Evolutionary conservation across 2,888 invertebrate genomes (phyloP), one percentile per base, ranked within the genome.

Genomic region (Leptodirus hochenwartii): DNA sequence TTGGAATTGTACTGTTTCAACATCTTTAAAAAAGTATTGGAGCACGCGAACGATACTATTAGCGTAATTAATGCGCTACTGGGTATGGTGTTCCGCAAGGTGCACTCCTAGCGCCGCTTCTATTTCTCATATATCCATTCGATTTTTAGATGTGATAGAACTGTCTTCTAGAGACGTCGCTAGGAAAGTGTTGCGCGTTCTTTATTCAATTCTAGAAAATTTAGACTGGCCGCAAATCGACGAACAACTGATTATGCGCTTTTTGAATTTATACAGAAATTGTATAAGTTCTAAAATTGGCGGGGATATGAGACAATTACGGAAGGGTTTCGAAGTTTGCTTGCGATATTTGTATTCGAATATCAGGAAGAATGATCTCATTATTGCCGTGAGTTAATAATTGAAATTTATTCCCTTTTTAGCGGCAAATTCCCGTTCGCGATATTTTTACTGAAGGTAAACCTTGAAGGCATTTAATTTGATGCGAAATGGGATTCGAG

Each of bases 261-360:
- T 69, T 4, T 39, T 69, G 29, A 50, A 54, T 17, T 54, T 65
- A 33, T 64, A 64, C 34, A 51, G 59, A 13, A 46, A 46, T 12
- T 61, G 61, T 33, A 50, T 63, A n/a, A n/a, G 17, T 5, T 29
- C 32, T 15, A 29, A 22, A 9, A 23, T 36, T 25, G 23, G 31
- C 13, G 34, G 32, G 8, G 31, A 32, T 9, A 29, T 15, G 5
- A 44, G 40, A 2, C 49, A 51, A 22, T 40, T 68, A 30, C 53
- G 52, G 20, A 61, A 57, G 37, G 62, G 65, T 2, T 53, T 69
- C 5, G 66, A 67, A 41, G 57, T 64, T 2, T 68, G 66, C 37
- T 41, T 70, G 2, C 53, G 60, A 16, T 54, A 62, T 12, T 56
- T 63, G 8, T 59, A 66, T 10, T 54, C 58, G 27, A 58, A 62